Base-by-base conservation (phyloP, 2,113 vertebrate genomes). In the Pica pica region DNA sequence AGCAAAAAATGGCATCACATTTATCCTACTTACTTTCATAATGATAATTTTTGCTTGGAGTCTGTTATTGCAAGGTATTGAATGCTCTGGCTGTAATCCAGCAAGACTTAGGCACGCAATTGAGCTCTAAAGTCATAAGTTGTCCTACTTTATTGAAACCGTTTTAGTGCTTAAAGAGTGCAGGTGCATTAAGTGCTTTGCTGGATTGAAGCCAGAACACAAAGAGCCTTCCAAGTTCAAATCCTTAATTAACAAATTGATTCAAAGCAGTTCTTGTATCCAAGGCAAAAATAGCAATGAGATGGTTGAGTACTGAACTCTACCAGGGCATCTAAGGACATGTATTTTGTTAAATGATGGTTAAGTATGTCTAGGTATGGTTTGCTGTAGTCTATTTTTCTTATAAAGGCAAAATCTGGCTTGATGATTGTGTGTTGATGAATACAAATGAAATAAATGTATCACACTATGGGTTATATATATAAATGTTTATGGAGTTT, bases 141-240 rank as follows among this genome's bases (percentile, higher is more conserved):
- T 60, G 64, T 89, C 39, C 22, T n/a, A 63, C 30, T 94, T 53
- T 70, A 86, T 80, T 76, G 76, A 92, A 91, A 94, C 8, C 5
- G 19, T 81, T 87, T 78, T 75, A 77, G 55, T 89, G 83, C 84
- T 91, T 87, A 92, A 87, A 89, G 69, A 87, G 73, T 0, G 4
- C 87, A 95, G 77, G 73, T 89, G 78, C 84, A 13, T 87, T 56
- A 96, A 89, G 84, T 91, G 87, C 56, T 97, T 89, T 64, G 57
- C 65, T 94, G 87, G 87, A 87, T 87, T 52, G 70, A 83, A 94
- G 65, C 93, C 90, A 96, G 82, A 70, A 91, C 8, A 61, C 17
- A 44, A 79, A 89, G 68, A 55, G 47, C 78, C 77, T 89, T 91
- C 46, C 50, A 61, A 74, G 55, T 83, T 81, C 60, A 81, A 87